Base-by-base conservation (phyloP, 2,113 vertebrate genomes). In the zebrafish (Danio rerio) region DNA sequence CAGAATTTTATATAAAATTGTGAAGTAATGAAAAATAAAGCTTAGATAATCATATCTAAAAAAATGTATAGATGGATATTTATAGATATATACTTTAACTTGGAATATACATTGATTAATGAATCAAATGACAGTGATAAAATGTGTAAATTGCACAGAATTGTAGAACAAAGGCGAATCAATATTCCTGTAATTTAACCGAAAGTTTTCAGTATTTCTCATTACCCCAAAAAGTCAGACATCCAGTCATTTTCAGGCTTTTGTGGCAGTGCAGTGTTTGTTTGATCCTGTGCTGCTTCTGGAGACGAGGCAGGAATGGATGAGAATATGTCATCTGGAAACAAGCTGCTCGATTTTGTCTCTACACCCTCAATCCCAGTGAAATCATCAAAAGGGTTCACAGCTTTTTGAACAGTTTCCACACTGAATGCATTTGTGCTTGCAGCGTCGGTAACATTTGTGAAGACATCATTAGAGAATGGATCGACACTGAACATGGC, bases 201-300 rank as follows among this genome's bases (percentile, higher is more conserved):
- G 3, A 31, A 62, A 31, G 1, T 18, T 43, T 16, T 21, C 0
- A 11, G 18, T 59, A 9, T 43, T 59, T 75, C 31, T 59, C 16
- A 6, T 86, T 84, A 94, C 7, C 91, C 91, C 0, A 94, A 81
- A 47, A 94, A 88, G 62, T 94, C 92, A 83, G 92, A 91, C 89
- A 94, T 92, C 92, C 92, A 93, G 81, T 86, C 92, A n/a, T 62
- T 91, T 62, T 72, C 66, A 49, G 77, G 63, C 21, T 65, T 50
- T 9, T 11, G 53, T 15, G 63, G 86, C 21, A 83, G 81, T 66
- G 86, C 61, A 77, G 56, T 66, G 70, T 88, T 84, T 5, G 83
- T 74, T 49, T 49, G 73, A 42, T 56, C 81, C 55, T 86, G 13
- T 62, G 86, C 66, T 49, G 83, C 76, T 55, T 63, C 20, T 7